These are phyloP conservation scores for Anarrhichthys ocellatus DNA, from an alignment of 2,113 vertebrate species.

Conservation along the genomic window DNA sequence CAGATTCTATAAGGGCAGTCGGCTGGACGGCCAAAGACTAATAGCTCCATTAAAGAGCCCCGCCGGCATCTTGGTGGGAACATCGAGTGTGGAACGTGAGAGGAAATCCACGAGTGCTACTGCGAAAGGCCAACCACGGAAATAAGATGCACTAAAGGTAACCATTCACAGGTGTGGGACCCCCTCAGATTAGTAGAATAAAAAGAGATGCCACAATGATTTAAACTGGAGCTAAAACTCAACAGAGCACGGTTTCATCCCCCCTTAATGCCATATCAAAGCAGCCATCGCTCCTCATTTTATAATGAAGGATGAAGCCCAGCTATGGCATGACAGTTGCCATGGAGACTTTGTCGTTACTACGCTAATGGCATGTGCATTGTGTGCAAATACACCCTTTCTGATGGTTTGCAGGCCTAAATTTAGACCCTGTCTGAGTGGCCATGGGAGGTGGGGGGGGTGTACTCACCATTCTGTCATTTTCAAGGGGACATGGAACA, in stretches of 20 bases:
- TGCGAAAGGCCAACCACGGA: conserved; percentile 41
- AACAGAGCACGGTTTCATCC: conserved; percentile 63
- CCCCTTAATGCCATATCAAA: conserved; percentile 66
- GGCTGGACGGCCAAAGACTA: conserved; percentile 38
- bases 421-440: conserved; percentile 66
- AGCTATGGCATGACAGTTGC: conserved; percentile 79
- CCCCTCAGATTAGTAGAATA: neutral
- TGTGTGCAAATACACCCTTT: conserved; percentile 53
- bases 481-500: conserved; percentile 39
- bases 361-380: conserved; percentile 66
- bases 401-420: conserved; percentile 71
- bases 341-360: conserved; percentile 77
- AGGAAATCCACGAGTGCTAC: conserved; percentile 39
- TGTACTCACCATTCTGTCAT: conserved; percentile 39
- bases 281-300: conserved; percentile 46
- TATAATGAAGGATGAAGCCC: conserved; percentile 52
- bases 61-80: conserved; percentile 31
- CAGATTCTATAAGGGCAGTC: conserved; percentile 36
- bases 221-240: conserved; percentile 61
- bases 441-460: conserved; percentile 32
- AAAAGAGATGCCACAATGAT: conserved; percentile 21
- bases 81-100: conserved; percentile 37
- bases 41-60: conserved; percentile 42
- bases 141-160: conserved; percentile 24
- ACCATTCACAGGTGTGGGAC: neutral